These are phyloP conservation scores for Drosophila punjabiensis DNA, from an alignment of 1,140 invertebrate species.

Conservation along the genomic window DNA sequence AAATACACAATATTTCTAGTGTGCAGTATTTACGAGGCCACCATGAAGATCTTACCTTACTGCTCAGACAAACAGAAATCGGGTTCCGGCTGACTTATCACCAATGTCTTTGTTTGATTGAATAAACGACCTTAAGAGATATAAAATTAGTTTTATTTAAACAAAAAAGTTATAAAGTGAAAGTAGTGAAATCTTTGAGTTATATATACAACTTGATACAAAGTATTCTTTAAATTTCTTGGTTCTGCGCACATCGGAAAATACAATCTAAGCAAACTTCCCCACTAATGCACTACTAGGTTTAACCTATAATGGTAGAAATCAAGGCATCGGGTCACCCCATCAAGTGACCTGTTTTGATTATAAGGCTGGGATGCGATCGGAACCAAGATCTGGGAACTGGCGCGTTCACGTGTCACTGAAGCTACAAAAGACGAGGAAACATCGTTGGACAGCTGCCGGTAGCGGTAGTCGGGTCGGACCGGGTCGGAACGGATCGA, in stretches of 20 bases:
- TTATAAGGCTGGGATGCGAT: conserved; percentile 1
- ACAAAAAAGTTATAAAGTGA: neutral
- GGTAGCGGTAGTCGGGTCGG: conserved; percentile 51
- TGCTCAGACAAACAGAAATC: neutral
- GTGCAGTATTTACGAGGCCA: too few relatives aligned
- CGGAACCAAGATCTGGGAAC: conserved; percentile 14
- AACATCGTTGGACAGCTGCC: conserved; percentile 72
- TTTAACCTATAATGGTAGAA: conserved; percentile 3
- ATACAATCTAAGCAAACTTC: neutral
- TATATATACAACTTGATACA: neutral
- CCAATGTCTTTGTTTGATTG: neutral
- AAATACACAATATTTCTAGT: neutral
- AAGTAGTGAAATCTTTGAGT: neutral
- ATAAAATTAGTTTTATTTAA: neutral
- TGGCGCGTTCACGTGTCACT: conserved; percentile 29
- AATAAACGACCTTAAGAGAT: neutral
- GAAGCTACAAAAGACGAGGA: conserved; percentile 46
- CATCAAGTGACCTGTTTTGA: conserved; percentile 26
- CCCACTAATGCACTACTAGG: neutral
- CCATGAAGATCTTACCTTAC: neutral
- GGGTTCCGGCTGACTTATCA: neutral
- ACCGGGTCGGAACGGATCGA: conserved; percentile 28
- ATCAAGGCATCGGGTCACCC: conserved; percentile 1
- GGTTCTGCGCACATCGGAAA: neutral
- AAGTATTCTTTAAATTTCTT: neutral